Percentiles rank a stretch among this genome's conserved stretches.
phyloP scores from a whole-genome alignment of 2,797 vertebrate species.

The Falco peregrinus region DNA sequence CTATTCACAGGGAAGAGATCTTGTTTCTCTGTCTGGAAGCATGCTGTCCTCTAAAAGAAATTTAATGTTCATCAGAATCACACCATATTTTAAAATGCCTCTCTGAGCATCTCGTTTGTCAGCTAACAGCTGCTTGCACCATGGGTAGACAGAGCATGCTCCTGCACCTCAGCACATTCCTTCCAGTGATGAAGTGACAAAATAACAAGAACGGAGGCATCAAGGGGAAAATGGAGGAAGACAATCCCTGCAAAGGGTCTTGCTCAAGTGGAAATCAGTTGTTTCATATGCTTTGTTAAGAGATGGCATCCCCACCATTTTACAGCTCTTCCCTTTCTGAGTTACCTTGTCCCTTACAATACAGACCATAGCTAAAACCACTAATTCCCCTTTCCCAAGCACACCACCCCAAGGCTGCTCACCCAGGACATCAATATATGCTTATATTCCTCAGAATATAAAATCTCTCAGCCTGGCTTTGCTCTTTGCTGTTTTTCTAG shows the following conservation, averaged over 20 bases:
- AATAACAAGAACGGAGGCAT: neutral
- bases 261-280: neutral
- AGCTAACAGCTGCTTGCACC: neutral
- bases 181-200: neutral
- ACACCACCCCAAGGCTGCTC: neutral
- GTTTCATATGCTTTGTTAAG: neutral
- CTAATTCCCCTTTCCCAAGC: neutral
- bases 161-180: neutral
- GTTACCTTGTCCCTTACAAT: too few species aligned
- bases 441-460: neutral
- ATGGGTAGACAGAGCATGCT: neutral
- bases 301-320: neutral
- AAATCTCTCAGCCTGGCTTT: neutral
- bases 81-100: neutral
- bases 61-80: neutral
- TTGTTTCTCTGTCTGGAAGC: neutral
- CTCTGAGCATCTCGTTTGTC: neutral
- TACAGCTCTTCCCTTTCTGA: neutral
- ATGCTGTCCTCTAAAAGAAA: neutral
- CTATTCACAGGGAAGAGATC: neutral
- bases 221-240: neutral
- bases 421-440: neutral
- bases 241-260: neutral
- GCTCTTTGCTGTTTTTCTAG: neutral
- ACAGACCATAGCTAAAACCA: neutral